Evolutionary conservation across 2,113 vertebrate genomes (phyloP), one percentile per base, ranked within the genome.

Genomic region (Montifringilla adamsi): DNA sequence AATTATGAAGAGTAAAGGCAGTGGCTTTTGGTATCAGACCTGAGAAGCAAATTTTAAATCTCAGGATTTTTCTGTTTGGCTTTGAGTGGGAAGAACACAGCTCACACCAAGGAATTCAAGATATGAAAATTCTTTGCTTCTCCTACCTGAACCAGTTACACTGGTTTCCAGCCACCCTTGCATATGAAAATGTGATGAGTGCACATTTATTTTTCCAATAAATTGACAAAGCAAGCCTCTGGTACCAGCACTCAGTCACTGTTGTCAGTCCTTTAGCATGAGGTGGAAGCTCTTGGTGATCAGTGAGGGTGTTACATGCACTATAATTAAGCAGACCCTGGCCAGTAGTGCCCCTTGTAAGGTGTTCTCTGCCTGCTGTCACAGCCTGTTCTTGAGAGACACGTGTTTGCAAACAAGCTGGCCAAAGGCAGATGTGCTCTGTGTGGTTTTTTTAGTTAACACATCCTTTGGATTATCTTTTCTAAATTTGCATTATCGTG

Each of bases 1-100:
- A 94, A 93, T 69, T 24, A 91, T 74, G 83, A 90, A 81, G 90
- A 93, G 27, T 67, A 93, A 93, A 89, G 87, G 95, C 84, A 94
- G 64, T 17, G 35, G 8, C 27, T 91, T 37, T 33, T 89, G 46
- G 16, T 74, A 64, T 21, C n/a, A 62, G 41, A 53, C 28, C 15
- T 33, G 41, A 79, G 33, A 72, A 82, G 15, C 18, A 63, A 73
- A 79, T 52, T 84, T 43, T 47, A 60, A 72, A 20, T 74, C 27
- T 49, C 28, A 27, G 24, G 15, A 79, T 60, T 68, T 81, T 66
- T 79, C 43, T 87, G 6, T 53, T 75, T 59, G 41, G 35, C 31
- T 81, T 78, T 41, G 56, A 79, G 62, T 82, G 76, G 43, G 39
- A 84, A 85, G 69, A 85, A 9, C 28, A 79, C 22, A 89, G 56